phyloP scores from a whole-genome alignment of 1,140 invertebrate species.

The Epicauta chinensis region DNA sequence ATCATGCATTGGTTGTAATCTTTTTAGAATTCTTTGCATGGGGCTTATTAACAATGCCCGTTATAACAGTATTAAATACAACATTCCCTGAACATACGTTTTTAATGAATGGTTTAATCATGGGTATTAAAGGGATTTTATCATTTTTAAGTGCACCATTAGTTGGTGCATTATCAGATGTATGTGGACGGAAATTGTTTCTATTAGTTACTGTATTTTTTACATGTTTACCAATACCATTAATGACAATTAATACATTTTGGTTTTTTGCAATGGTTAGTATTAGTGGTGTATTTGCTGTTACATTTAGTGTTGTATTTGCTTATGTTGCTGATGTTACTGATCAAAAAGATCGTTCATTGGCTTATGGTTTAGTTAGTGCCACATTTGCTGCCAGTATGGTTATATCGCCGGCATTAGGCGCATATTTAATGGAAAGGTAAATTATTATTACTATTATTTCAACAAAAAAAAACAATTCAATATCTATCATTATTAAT shows the following conservation, averaged over 20 bases:
- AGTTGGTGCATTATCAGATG: slow-evolving; percentile 93
- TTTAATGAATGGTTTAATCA: slow-evolving; percentile 98
- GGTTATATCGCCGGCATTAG: slow-evolving; percentile 93
- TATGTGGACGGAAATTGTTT: slow-evolving; percentile 95
- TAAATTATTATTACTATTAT: slow-evolving; percentile 46
- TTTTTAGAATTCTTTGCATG: slow-evolving; percentile 99
- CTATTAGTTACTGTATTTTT: slow-evolving; percentile 97
- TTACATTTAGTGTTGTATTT: slow-evolving; percentile 98
- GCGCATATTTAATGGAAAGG: slow-evolving; percentile 83
- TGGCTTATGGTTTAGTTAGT: slow-evolving; percentile 91
- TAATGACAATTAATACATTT: slow-evolving; percentile 99
- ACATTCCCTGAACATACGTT: slow-evolving; percentile 99
- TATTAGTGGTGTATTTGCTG: slow-evolving; percentile 96
- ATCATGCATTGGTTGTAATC: slow-evolving; percentile 97
- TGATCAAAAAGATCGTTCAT: slow-evolving; percentile 89
- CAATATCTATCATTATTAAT: no score
- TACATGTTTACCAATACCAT: slow-evolving; percentile 96
- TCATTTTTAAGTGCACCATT: slow-evolving; percentile 94
- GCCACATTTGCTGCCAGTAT: slow-evolving; percentile 99
- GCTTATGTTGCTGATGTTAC: slow-evolving; percentile 99
- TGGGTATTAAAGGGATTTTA: slow-evolving; percentile 90
- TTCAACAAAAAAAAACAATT: no score
- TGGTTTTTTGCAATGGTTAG: slow-evolving; percentile 99
- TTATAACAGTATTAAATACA: slow-evolving; percentile 94
- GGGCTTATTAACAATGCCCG: slow-evolving; percentile 96